Base-by-base conservation (phyloP, 2,113 vertebrate species). In the Notiomystis cincta region DNA sequence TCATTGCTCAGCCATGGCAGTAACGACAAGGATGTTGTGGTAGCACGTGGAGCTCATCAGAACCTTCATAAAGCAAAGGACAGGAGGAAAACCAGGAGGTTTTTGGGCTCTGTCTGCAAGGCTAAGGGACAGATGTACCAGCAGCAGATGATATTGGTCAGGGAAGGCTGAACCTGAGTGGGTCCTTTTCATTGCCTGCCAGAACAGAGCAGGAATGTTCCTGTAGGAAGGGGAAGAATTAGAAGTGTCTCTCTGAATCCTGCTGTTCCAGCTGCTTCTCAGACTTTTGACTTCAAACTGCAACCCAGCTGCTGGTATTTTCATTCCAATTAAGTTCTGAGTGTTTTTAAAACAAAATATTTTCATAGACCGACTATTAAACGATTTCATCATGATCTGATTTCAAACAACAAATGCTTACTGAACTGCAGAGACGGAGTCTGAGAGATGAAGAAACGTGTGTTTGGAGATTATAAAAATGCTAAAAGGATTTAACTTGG, bases 321-420 rank as follows among this genome's bases (percentile, higher is more conserved):
- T 94, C 87, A 56, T 95, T 97, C 93, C 95, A 93, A 95, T 97
- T 96, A 95, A 84, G 89, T 84, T 94, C 71, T 62, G 91, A 95
- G 96, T 92, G 88, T 95, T 95, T 96, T 96, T 96, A 71, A 96
- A 96, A 94, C 93, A 96, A 97, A 94, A 94, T 93, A 86, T 96
- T 97, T 97, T 96, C 67, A 44, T 40, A 96, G 60, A 83, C 44
- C 0, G 2, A 71, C 90, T 94, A 94, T 94, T 90, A 96, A 94
- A 87, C 75, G 27, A 94, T 96, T 97, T 95, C 93, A 96, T 88
- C 93, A 66, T 48, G 96, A 82, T 94, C 80, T 86, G 90, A 94
- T 97, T 93, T 95, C 88, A 95, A 89, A 83, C 47, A 96, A 73
- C 88, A 83, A 93, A 86, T 17, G 64, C 79, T 94, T 66, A 66